Evolutionary conservation across 2,888 invertebrate species (phyloP).

Genomic region (Epirrita christyi): DNA sequence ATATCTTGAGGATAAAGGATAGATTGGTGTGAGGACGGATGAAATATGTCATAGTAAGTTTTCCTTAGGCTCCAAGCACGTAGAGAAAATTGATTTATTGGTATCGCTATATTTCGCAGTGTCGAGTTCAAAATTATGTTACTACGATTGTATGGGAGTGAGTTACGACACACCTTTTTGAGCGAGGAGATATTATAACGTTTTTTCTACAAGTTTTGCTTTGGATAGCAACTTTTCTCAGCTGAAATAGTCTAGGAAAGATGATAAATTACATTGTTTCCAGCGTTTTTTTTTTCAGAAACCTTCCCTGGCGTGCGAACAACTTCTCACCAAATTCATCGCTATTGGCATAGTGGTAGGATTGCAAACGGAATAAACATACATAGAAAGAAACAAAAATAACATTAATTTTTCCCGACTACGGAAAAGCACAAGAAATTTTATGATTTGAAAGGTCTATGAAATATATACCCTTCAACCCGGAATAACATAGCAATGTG

Average conservation of each 20-base stretch:
- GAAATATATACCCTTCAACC: too few relatives aligned
- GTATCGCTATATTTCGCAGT: slow-evolving; percentile 52
- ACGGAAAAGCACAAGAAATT: too few relatives aligned
- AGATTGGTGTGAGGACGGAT: slow-evolving; percentile 13
- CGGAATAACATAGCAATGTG: too few relatives aligned
- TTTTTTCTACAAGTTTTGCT: not conserved
- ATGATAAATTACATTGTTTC: too few relatives aligned
- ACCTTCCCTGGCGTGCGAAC: too few relatives aligned
- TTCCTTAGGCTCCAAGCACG: slow-evolving; percentile 41
- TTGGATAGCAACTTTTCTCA: not conserved
- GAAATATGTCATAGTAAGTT: slow-evolving; percentile 41
- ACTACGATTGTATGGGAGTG: slow-evolving; percentile 30
- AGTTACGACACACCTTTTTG: slow-evolving; percentile 17
- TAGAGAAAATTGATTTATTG: slow-evolving; percentile 66
- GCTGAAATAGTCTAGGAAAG: not conserved
- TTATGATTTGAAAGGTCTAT: too few relatives aligned
- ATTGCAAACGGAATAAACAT: too few relatives aligned
- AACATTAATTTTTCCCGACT: too few relatives aligned
- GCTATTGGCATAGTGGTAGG: too few relatives aligned
- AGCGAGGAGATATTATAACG: slow-evolving; percentile 13
- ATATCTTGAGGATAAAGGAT: slow-evolving; percentile 28
- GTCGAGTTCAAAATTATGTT: slow-evolving; percentile 46
- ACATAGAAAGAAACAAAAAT: too few relatives aligned
- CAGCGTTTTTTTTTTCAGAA: too few relatives aligned
- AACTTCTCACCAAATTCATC: too few relatives aligned